A percentile compares a stretch with the other conserved stretches of the same genome.
phyloP scores from a whole-genome alignment of 2,113 vertebrate genomes.

The Solea solea region DNA sequence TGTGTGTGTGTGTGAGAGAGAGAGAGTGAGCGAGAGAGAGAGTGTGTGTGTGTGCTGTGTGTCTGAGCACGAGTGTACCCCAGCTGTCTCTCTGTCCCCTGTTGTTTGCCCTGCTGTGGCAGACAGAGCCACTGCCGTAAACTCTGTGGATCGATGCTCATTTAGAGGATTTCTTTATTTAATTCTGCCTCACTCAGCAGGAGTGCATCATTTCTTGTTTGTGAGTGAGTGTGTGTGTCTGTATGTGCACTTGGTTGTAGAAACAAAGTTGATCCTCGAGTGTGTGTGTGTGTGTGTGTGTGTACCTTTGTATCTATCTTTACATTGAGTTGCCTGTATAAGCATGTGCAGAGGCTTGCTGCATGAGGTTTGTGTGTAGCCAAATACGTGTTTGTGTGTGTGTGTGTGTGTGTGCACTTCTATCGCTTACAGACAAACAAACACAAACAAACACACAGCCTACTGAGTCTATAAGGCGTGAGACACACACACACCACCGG shows the following conservation, averaged over 20 bases:
- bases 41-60: slow-evolving; percentile 6
- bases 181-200: slow-evolving; percentile 74
- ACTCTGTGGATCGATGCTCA: slow-evolving; percentile 66
- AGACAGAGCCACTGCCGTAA: slow-evolving; percentile 48
- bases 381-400: neutral
- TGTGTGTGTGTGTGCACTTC: slow-evolving; percentile 17
- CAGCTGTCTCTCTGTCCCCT: slow-evolving; percentile 62
- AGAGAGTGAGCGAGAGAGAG: neutral
- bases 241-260: neutral
- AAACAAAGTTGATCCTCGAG: neutral
- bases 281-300: slow-evolving; percentile 24
- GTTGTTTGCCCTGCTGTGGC: slow-evolving; percentile 53
- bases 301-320: slow-evolving; percentile 36
- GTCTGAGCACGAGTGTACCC: slow-evolving; percentile 23
- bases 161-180: slow-evolving; percentile 71
- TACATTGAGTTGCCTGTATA: slow-evolving; percentile 26
- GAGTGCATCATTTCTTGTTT: slow-evolving; percentile 24
- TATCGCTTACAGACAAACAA: slow-evolving; percentile 16
- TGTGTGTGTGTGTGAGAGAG: neutral
- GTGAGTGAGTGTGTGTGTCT: slow-evolving; percentile 4
- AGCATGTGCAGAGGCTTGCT: slow-evolving; percentile 49
- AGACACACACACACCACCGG: slow-evolving; percentile 30
- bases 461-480: slow-evolving; percentile 18
- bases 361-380: slow-evolving; percentile 10
- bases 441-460: slow-evolving; percentile 20